Evolutionary conservation across 2,797 vertebrate genomes (phyloP).

Genomic region (Propithecus perrieri): DNA sequence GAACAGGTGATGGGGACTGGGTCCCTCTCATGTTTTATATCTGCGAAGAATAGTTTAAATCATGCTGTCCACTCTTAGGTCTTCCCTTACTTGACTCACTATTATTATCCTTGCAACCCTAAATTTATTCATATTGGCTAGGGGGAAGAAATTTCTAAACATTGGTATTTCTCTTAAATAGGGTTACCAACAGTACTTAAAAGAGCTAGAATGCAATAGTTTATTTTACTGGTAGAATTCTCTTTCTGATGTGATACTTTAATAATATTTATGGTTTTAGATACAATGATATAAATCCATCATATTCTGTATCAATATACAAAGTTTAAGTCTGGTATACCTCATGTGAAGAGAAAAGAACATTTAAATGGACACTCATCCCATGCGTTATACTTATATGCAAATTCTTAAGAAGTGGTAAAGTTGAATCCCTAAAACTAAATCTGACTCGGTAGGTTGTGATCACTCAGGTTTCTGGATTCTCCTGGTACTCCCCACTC

Average conservation of each 20-base stretch:
- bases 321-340: not conserved
- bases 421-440: not conserved
- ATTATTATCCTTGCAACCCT: not conserved
- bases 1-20: not conserved
- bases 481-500: not conserved
- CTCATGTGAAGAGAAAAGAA: not conserved
- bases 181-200: not conserved
- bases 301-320: not conserved
- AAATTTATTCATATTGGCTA: not conserved
- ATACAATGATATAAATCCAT: not conserved
- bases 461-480: not conserved
- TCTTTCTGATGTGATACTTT: not conserved
- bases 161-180: not conserved
- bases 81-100: not conserved
- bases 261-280: not conserved
- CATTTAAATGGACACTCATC: not conserved
- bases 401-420: not conserved
- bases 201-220: not conserved
- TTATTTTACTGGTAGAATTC: not conserved
- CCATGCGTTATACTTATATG: not conserved
- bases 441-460: not conserved
- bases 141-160: not conserved
- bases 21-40: not conserved
- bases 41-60: not conserved
- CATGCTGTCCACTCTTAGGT: accelerated